Percentiles rank a stretch among this genome's conserved stretches.
Conservation (phyloP, 2,888 invertebrate species). For the Lottia scabra region DNA sequence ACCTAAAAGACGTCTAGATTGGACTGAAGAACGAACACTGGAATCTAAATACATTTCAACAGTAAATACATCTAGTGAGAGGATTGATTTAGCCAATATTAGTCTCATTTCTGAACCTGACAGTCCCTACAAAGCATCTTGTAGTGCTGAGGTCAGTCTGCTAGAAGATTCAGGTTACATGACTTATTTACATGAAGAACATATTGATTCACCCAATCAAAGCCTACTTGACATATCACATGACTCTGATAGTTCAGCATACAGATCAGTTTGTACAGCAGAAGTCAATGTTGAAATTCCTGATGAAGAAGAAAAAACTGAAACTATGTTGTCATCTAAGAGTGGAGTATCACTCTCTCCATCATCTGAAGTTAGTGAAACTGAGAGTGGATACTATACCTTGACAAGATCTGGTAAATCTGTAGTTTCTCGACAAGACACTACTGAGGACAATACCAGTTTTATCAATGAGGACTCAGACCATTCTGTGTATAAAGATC, state of each 20-base stretch:
- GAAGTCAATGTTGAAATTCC: conserved; percentile 3
- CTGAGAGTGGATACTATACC: neutral
- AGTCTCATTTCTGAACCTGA: neutral
- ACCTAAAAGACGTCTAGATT: neutral
- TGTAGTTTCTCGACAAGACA: neutral
- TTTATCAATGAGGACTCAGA: neutral
- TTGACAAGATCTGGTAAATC: neutral
- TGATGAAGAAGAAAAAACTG: neutral
- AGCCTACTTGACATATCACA: neutral
- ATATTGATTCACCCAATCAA: neutral
- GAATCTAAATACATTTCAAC: neutral
- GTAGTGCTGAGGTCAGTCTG: neutral
- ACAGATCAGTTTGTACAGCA: neutral
- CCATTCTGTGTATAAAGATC: neutral
- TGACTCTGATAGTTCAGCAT: neutral
- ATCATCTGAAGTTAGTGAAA: neutral
- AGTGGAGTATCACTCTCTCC: neutral
- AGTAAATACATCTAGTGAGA: neutral
- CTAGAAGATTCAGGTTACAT: neutral
- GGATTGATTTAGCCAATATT: neutral
- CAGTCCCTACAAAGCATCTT: neutral
- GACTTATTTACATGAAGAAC: neutral
- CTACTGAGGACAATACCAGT: neutral
- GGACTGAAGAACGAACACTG: neutral
- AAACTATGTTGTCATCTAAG: neutral